Evolutionary conservation across 1,140 invertebrate genomes (phyloP).

Genomic region (Trichoplusia ni): DNA sequence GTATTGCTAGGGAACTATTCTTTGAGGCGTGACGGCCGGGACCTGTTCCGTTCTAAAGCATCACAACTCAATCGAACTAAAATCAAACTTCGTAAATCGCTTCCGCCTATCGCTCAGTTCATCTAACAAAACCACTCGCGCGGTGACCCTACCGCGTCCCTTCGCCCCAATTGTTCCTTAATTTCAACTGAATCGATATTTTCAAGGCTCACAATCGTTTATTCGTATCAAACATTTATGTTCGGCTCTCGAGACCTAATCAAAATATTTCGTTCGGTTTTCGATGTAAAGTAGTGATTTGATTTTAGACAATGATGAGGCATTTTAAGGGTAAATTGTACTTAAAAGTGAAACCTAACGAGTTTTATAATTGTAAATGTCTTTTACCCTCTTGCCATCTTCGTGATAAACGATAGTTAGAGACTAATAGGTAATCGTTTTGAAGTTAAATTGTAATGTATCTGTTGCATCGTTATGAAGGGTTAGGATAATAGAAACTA

Average conservation of each 20-base stretch:
- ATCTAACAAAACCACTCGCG: not conserved
- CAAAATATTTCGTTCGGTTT: not conserved
- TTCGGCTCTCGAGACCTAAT: slow-evolving; percentile 5
- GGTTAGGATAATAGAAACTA: no score
- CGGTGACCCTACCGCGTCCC: slow-evolving; percentile 47
- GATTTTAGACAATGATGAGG: not conserved
- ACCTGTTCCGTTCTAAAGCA: no score
- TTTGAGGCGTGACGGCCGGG: no score
- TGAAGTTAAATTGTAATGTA: no score
- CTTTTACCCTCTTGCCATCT: no score
- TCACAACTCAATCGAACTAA: no score
- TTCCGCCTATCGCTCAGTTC: slow-evolving; percentile 26
- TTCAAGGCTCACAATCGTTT: slow-evolving; percentile 50
- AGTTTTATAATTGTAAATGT: no score
- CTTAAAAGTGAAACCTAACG: no score
- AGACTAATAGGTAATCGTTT: no score
- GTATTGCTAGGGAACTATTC: no score
- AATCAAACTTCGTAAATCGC: not conserved
- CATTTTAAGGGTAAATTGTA: not conserved
- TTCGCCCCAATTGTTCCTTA: slow-evolving; percentile 60
- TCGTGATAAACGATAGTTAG: no score
- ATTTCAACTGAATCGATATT: slow-evolving; percentile 60
- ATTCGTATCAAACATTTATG: slow-evolving; percentile 49
- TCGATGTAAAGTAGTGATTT: slow-evolving; percentile 2
- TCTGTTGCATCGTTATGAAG: no score